Base-by-base conservation (phyloP, 2,113 vertebrate genomes). In the Rostratula benghalensis region DNA sequence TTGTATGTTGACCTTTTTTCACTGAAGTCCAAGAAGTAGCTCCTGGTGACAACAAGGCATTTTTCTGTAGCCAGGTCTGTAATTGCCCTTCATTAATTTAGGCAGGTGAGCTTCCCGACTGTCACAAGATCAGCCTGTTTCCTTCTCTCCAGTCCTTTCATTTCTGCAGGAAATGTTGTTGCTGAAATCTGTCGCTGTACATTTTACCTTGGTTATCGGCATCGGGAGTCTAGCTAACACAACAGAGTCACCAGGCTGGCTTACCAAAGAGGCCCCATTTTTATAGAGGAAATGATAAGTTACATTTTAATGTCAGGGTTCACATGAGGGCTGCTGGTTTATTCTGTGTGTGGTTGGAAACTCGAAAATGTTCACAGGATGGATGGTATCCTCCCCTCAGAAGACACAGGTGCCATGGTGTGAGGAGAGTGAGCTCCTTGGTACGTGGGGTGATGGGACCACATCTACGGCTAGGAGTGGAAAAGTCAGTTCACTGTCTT, bases 131-230 rank as follows among this genome's bases (percentile, higher is more conserved):
- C 73, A 82, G 59, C 79, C 71, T 51, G 21, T 81, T 81, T 95
- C 25, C 33, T 86, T 92, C 46, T 43, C 65, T 96, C 39, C 60
- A 56, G 19, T 59, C 13, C 79, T 94, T 83, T 92, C 1, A 71
- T 95, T 96, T 96, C 68, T 91, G 46, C 69, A 68, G 69, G 45
- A 93, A 84, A 22, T 13, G 13, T 89, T 68, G 91, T 93, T 95
- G 56, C 59, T 88, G 73, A 93, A 95, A 85, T 39, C 24, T 59
- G 50, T 28, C 10, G 10, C 24, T 84, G 22, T 83, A 51, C 90
- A 87, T 95, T 53, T 94, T 95, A 83, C 46, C 60, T 45, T 56
- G 23, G 2, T 39, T 82, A 87, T 87, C 53, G 63, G 33, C 28
- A 80, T 90, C 83, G 60, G 25, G 46, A 87, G 53, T 82, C 61